phyloP scores from a whole-genome alignment of 2,113 vertebrate genomes.

The Sinocyclocheilus rhinocerous region DNA sequence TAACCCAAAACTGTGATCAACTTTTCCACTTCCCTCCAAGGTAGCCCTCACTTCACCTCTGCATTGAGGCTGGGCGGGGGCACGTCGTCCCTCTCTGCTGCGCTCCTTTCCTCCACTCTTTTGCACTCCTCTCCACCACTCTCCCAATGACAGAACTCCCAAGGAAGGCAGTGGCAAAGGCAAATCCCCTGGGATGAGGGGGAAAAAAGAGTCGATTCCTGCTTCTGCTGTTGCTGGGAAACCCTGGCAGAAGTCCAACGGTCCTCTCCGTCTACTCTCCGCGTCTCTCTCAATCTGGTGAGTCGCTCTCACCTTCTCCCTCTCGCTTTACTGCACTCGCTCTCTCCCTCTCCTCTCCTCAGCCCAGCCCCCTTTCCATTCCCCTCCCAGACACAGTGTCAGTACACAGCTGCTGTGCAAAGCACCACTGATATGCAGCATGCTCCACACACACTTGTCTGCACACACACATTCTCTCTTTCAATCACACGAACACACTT shows the following conservation, averaged over 20 bases:
- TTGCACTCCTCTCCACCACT: neutral
- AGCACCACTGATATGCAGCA: conserved; percentile 51
- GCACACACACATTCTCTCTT: conserved; percentile 5
- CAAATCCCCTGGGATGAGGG: conserved; percentile 47
- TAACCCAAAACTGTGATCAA: neutral
- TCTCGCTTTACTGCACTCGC: conserved; percentile 42
- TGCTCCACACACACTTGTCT: conserved; percentile 28
- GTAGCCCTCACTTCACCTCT: conserved; percentile 42
- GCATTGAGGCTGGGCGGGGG: conserved; percentile 25
- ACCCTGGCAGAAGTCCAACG: conserved; percentile 67
- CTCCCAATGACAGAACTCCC: conserved; percentile 49
- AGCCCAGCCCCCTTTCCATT: conserved; percentile 56
- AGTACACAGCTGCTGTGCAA: conserved; percentile 63
- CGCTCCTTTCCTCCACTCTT: neutral
- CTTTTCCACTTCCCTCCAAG: conserved; percentile 29
- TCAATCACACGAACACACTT: conserved; percentile 52
- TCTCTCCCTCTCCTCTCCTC: conserved; percentile 46
- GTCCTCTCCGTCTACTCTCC: conserved; percentile 50
- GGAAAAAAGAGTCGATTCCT: conserved; percentile 55
- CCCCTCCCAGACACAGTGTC: conserved; percentile 60
- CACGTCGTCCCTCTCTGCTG: conserved; percentile 30
- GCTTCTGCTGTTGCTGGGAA: conserved; percentile 69
- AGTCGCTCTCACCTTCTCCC: conserved; percentile 53
- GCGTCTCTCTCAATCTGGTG: conserved; percentile 56
- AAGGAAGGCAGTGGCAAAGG: conserved; percentile 49